Conservation (phyloP, 2,797 vertebrate genomes). For the Pangasius djambal region DNA sequence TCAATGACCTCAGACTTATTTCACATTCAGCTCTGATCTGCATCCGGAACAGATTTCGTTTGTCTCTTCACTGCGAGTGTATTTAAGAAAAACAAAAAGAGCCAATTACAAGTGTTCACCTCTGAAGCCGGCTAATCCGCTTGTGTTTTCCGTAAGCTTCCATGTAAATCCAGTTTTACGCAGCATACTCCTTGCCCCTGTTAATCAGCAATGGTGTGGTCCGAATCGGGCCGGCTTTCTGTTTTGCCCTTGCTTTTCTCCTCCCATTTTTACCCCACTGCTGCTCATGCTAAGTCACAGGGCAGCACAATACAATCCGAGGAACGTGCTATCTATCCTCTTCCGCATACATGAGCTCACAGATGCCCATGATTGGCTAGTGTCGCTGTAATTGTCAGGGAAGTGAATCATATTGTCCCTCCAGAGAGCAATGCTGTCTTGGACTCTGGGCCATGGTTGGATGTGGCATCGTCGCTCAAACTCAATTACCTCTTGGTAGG, state of each 20-base stretch:
- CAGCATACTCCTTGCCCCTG: slow-evolving; percentile 38
- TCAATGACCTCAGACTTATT: slow-evolving; percentile 48
- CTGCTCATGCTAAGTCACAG: too few relatives aligned
- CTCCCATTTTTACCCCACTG: not conserved
- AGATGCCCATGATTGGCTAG: not conserved
- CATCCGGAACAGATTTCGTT: not conserved
- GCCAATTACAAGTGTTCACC: slow-evolving; percentile 55
- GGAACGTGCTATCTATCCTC: not conserved
- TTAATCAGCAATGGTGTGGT: slow-evolving; percentile 48
- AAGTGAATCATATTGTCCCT: not conserved
- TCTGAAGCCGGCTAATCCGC: slow-evolving; percentile 74
- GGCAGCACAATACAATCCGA: not conserved
- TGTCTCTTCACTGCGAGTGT: slow-evolving; percentile 38
- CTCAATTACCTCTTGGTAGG: not conserved
- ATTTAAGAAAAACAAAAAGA: slow-evolving; percentile 47
- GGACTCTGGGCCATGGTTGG: not conserved
- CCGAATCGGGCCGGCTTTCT: slow-evolving; percentile 16
- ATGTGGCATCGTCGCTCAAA: not conserved
- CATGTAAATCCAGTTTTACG: slow-evolving; percentile 77
- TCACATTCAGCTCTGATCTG: slow-evolving; percentile 47
- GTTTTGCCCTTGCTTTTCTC: not conserved
- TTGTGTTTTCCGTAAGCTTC: slow-evolving; percentile 73
- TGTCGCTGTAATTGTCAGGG: not conserved
- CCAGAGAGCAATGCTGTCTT: not conserved
- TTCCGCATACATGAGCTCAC: not conserved